Conservation (phyloP, 2,888 invertebrate genomes). For the Orthonevra nobilis region DNA sequence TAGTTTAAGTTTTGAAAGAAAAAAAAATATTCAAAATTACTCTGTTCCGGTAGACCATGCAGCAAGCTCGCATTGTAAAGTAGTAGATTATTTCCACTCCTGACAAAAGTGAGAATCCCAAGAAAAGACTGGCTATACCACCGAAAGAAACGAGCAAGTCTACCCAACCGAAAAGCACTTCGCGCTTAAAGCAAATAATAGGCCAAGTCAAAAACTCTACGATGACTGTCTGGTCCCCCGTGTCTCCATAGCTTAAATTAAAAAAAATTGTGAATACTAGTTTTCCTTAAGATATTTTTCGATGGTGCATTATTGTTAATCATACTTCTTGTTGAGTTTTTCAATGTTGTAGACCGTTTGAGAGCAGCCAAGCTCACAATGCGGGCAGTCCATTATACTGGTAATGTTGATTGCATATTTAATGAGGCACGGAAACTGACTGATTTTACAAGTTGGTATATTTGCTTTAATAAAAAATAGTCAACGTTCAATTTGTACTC, state of each 20-base stretch:
- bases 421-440: conserved; percentile 83
- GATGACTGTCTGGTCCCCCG: conserved; percentile 74
- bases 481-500: background rate
- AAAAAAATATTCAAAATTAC: conserved; percentile 69
- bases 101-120: conserved; percentile 88
- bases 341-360: conserved; percentile 89
- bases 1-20: background rate
- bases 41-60: conserved; percentile 79
- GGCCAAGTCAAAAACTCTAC: conserved; percentile 87
- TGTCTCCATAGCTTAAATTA: conserved; percentile 72
- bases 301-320: conserved; percentile 9
- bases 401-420: conserved; percentile 82
- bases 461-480: conserved; percentile 77
- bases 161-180: conserved; percentile 91
- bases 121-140: conserved; percentile 81
- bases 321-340: conserved; percentile 85
- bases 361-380: conserved; percentile 87
- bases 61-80: conserved; percentile 84
- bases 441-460: conserved; percentile 83
- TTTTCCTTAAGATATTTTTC: too few relatives aligned
- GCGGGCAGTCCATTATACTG: conserved; percentile 83
- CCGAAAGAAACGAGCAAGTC: conserved; percentile 85
- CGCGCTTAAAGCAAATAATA: conserved; percentile 86
- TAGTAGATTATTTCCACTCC: conserved; percentile 89
- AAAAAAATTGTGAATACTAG: too few relatives aligned